A percentile compares a stretch with the other conserved stretches of the same genome.
Evolutionary conservation across 2,113 vertebrate genomes (phyloP).

Genomic region (Marmota monax): DNA sequence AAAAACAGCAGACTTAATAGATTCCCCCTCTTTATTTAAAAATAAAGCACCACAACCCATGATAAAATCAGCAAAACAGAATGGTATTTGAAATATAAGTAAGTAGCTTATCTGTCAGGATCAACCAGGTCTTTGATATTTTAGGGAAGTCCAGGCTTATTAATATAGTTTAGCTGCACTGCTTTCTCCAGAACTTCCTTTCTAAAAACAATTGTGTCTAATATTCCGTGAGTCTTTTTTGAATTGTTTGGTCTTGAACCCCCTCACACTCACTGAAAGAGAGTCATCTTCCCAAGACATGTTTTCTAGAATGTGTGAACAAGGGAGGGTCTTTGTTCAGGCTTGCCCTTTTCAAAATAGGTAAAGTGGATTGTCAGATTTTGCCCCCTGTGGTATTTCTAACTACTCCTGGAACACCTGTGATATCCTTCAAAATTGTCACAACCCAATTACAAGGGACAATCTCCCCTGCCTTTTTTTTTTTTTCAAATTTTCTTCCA

Average conservation of each 20-base stretch:
- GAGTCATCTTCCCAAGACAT: neutral
- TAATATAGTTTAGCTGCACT: neutral
- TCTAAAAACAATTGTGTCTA: constrained; percentile 44
- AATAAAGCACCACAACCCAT: neutral
- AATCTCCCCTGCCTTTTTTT: neutral
- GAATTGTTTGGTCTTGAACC: constrained; percentile 45
- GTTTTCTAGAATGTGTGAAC: neutral
- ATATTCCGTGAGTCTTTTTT: constrained; percentile 6
- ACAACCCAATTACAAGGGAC: neutral
- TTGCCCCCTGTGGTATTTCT: constrained; percentile 13
- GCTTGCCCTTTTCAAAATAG: constrained; percentile 35
- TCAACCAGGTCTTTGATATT: constrained; percentile 38
- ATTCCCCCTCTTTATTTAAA: constrained; percentile 56
- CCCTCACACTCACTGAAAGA: neutral
- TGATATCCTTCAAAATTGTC: constrained; percentile 45
- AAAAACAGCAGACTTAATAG: constrained; percentile 21
- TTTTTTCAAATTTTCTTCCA: neutral
- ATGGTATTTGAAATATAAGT: neutral
- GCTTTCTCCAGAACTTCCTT: constrained; percentile 55
- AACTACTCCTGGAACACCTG: constrained; percentile 5
- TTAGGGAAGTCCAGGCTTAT: constrained; percentile 3
- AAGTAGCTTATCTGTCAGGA: constrained; percentile 23
- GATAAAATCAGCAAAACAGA: constrained; percentile 50
- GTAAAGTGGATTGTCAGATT: neutral
- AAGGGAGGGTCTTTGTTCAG: constrained; percentile 57